Evolutionary conservation across 2,797 vertebrate genomes (phyloP), one percentile per base, ranked within the genome.

Genomic region (Melanotaenia parkinsoni): DNA sequence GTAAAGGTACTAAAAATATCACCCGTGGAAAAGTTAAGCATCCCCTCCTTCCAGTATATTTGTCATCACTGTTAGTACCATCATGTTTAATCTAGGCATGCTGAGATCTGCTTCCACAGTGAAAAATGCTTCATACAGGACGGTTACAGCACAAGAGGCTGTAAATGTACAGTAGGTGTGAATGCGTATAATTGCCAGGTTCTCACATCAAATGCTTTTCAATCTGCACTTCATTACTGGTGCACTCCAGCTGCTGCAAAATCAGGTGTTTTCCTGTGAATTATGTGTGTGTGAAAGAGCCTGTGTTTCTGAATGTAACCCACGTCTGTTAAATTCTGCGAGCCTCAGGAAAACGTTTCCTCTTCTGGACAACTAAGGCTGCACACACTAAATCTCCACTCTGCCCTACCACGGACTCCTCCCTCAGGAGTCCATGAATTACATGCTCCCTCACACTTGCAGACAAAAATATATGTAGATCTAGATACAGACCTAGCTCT

Each of bases 271-370:
- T 85, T 79, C 72, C 43, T 63, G 51, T 62, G 75, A 79, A 33
- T 50, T 70, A 22, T 82, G 62, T 38, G 47, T 64, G 72, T 57
- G 68, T 35, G 70, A 28, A 57, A 28, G 30, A 9, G 70, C 26
- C 56, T 57, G 69, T 67, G 33, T 80, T 65, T 81, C 63, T 70
- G 63, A 65, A 22, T 58, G 76, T 59, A 74, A 67, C 77, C 66
- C 37, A 32, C 2, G 53, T 76, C 80, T 78, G 76, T 83, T 82
- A 86, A 83, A 84, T 76, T 81, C 82, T 63, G 37, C 70, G 62
- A 76, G 80, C 82, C 74, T 82, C 76, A 83, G 80, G 76, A 88
- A 89, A 89, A 89, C 82, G 81, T 88, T 89, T 89, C 75, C 86
- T 78, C 76, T 83, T 84, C 59, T 86, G 73, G 43, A 69, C 65